A percentile compares a stretch with the other conserved stretches of the same genome.
These are phyloP conservation scores for Slavum lentiscoides DNA, from an alignment of 2,888 invertebrate species.

Conservation along the genomic window DNA sequence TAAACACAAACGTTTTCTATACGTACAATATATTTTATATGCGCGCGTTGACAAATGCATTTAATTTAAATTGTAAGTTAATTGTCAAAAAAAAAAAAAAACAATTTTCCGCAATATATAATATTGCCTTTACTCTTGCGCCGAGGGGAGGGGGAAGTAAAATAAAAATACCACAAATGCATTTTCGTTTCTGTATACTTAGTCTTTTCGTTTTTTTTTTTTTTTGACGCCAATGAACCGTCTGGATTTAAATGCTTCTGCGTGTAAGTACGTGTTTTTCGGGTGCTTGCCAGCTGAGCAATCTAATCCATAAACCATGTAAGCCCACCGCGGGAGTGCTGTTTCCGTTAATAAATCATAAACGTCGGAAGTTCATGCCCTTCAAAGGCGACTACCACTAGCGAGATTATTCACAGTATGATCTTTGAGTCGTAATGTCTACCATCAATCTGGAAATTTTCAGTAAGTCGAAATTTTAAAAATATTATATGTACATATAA, in stretches of 20 bases:
- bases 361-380: constrained; percentile 39
- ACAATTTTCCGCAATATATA: background rate
- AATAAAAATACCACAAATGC: background rate
- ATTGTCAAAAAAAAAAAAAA: too few species aligned
- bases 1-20: too few species aligned
- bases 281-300: constrained; percentile 22
- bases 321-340: constrained; percentile 2
- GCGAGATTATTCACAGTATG: constrained; percentile 51
- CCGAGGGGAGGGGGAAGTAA: too few species aligned
- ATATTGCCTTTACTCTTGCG: background rate
- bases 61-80: too few species aligned
- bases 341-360: constrained; percentile 47
- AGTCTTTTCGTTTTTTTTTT: background rate
- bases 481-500: too few species aligned
- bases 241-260: constrained; percentile 49
- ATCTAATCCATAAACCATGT: constrained; percentile 50
- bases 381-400: constrained; percentile 33
- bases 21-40: too few species aligned
- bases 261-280: constrained; percentile 31
- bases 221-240: constrained; percentile 48
- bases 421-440: constrained; percentile 53
- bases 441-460: constrained; percentile 42
- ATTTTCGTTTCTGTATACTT: background rate
- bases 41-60: background rate
- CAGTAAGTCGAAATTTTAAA: constrained; percentile 30